A percentile compares a stretch with the other conserved stretches of the same genome.
These are phyloP conservation scores for Actinemys pallida DNA, from an alignment of 2,113 vertebrate genomes.

Conservation along the genomic window DNA sequence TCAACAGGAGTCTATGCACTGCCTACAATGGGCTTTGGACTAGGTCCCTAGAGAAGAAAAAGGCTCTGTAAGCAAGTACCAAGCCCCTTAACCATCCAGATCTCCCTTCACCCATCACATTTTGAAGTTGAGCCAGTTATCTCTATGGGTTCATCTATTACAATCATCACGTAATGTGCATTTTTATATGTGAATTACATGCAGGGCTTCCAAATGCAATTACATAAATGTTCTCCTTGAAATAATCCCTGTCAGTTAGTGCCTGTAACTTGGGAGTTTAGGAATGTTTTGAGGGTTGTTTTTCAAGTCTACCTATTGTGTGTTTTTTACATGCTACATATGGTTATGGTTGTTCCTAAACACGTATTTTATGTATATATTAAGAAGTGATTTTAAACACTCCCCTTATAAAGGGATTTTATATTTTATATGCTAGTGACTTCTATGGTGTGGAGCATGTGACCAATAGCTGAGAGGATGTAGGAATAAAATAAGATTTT, in stretches of 20 bases:
- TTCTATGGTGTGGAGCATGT: not conserved
- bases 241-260: not conserved
- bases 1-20: not conserved
- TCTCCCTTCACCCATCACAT: not conserved
- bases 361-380: too few relatives aligned
- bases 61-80: not conserved
- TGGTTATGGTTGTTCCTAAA: not conserved
- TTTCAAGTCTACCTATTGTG: not conserved
- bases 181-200: not conserved
- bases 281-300: not conserved
- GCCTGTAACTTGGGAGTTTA: not conserved
- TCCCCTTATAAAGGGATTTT: not conserved
- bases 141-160: not conserved
- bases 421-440: not conserved
- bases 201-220: not conserved
- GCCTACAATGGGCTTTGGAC: not conserved
- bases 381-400: not conserved
- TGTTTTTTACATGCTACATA: not conserved
- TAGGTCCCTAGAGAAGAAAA: not conserved
- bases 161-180: too few relatives aligned
- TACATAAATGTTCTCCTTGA: not conserved
- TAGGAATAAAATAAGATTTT: not conserved
- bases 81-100: not conserved
- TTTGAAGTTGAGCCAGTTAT: not conserved
- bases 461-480: not conserved